Base-by-base conservation (phyloP, 2,113 vertebrate genomes). In the Machaerirhynchus nigripectus region DNA sequence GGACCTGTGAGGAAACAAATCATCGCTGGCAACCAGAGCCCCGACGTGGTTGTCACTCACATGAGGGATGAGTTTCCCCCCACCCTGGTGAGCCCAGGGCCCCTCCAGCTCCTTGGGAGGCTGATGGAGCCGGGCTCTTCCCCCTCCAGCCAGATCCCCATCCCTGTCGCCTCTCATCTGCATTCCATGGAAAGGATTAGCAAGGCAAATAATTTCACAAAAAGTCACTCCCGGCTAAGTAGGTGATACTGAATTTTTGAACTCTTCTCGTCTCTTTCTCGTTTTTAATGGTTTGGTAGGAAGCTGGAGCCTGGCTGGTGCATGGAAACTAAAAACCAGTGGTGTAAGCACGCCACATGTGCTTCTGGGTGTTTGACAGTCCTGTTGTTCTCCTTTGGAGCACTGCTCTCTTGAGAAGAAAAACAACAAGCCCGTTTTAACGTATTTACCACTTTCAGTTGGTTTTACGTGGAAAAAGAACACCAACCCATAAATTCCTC, bases 1-100 rank as follows among this genome's bases (percentile, higher is more conserved):
- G 78, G 91, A n/a, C 77, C 91, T 74, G 67, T 3, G 55, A 87
- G 75, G 91, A 80, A 92, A 82, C 83, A 87, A 89, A n/a, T 93
- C 87, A 78, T 78, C 26, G 2, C 65, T 35, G 93, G 60, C 68
- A 76, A 33, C 13, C 39, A 5, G 64, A 44, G 35, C 69, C 55
- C 55, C 2, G 1, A 50, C 10, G 33, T 17, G 79, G 67, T 20
- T 91, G 82, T 44, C 11, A 1, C 4, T 61, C 18, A 37, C n/a
- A 31, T 33, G 53, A 76, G 87, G 50, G 2, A 17, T 1, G 1
- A 20, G 28, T 46, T 46, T 37, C 24, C 37, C 23, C 23, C 11
- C 1, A 0, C 8, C 2, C 47, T 10, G 26, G 33, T 2, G 22
- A 47, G 59, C 42, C 74, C 75, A 80, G 75, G 4, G 6, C 15